A percentile compares a stretch with the other conserved stretches of the same genome.
phyloP scores from a whole-genome alignment of 1,140 invertebrate species.

The Heliothis virescens region DNA sequence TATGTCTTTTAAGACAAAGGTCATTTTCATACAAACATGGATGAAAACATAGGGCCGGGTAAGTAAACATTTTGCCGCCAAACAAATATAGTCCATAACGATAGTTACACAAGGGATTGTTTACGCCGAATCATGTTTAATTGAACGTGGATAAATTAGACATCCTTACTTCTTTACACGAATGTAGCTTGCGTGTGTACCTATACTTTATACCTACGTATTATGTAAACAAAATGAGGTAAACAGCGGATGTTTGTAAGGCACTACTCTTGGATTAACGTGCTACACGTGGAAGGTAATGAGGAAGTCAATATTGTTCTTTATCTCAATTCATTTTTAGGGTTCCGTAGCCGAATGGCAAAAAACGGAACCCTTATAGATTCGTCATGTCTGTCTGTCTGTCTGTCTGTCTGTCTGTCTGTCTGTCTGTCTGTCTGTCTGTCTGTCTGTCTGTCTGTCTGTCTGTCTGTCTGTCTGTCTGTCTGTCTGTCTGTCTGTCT shows the following conservation, averaged over 20 bases:
- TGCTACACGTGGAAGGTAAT: conserved; percentile 1
- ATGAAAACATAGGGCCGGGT: neutral
- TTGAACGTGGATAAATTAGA: neutral
- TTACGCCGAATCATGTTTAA: conserved; percentile 1
- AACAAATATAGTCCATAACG: conserved; percentile 29
- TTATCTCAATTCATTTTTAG: neutral
- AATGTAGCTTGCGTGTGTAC: conserved; percentile 2
- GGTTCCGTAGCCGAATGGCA: no score
- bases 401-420: no score
- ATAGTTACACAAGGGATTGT: neutral
- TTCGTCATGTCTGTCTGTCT: no score
- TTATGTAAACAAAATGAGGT: conserved; percentile 50
- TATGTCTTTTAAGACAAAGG: conserved; percentile 6
- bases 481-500: no score
- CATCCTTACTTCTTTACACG: neutral
- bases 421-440: no score
- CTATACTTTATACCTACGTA: neutral
- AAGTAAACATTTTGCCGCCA: conserved; percentile 8
- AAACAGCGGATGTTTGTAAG: conserved; percentile 50
- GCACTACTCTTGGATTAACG: neutral
- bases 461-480: no score
- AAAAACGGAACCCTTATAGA: no score
- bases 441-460: no score
- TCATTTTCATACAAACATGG: neutral
- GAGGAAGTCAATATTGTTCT: neutral